Evolutionary conservation across 2,888 invertebrate genomes (phyloP).

Genomic region (Hecatera dysodea): DNA sequence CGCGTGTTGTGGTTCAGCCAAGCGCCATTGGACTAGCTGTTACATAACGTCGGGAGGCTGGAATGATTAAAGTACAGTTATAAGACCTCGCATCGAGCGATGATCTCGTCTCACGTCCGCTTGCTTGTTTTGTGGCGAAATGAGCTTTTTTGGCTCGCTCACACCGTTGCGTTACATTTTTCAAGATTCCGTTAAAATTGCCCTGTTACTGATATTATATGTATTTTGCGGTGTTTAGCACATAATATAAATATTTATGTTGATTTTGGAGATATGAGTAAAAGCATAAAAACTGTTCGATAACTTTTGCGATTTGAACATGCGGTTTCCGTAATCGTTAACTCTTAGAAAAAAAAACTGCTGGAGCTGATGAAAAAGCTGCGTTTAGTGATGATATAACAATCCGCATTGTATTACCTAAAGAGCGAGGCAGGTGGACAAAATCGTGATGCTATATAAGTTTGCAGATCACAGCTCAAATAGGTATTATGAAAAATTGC

Average conservation of each 20-base stretch:
- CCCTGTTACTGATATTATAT: constrained; percentile 55
- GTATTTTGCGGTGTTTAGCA: constrained; percentile 26
- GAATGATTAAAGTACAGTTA: constrained; percentile 88
- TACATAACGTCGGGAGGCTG: constrained; percentile 87
- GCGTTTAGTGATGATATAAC: background rate
- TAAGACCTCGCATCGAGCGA: constrained; percentile 87
- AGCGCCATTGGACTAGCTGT: constrained; percentile 86
- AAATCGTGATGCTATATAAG: background rate
- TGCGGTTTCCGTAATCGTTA: background rate
- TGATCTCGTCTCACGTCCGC: constrained; percentile 84
- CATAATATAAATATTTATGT: constrained; percentile 15
- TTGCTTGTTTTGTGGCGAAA: constrained; percentile 88
- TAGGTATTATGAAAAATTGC: constrained; percentile 21
- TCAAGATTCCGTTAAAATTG: constrained; percentile 63
- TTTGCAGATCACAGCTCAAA: background rate
- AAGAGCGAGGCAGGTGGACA: background rate
- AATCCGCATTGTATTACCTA: background rate
- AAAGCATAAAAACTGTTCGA: constrained; percentile 34
- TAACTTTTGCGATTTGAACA: background rate
- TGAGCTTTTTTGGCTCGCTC: constrained; percentile 83
- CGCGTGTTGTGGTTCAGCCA: constrained; percentile 80
- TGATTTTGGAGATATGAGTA: constrained; percentile 3
- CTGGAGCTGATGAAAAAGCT: background rate
- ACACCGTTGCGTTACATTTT: constrained; percentile 74
- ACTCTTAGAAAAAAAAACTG: background rate